Evolutionary conservation across 2,797 vertebrate species (phyloP), one percentile per base, ranked within the genome.

Genomic region (Odontamblyopus rebecca): DNA sequence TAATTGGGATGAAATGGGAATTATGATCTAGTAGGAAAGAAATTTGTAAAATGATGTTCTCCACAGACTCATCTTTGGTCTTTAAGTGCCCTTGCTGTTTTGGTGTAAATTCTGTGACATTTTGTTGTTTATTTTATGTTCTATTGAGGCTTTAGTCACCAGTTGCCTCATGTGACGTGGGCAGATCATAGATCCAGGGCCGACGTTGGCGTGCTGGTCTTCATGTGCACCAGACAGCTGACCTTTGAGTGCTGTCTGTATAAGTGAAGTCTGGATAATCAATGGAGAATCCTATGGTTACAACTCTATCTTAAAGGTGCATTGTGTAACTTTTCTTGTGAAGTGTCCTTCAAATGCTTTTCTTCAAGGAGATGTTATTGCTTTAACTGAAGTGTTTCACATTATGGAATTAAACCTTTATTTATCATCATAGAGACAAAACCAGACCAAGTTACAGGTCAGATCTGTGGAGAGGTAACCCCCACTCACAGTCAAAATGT

Each of bases 191-290:
- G 54, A 71, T 70, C 71, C 29, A 27, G 66, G 70, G 73, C 44
- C 89, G 87, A 89, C 84, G 80, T 61, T 83, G 88, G 85, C 6
- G 68, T 88, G 79, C 75, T 69, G 77, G 70, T 85, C 76, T 86
- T 81, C 72, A 81, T 79, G 60, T 5, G 7, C 83, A 77, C 78
- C 88, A 89, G 89, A 83, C 85, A 56, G 72, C 77, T 91, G 92
- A 93, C 91, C 91, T 92, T 93, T 92, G 85, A 69, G 69, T 69
- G 23, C 75, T 70, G 75, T 51, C 3, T 29, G 74, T 85, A 81
- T 44, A 85, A 74, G 78, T 79, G 83, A 78, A 73, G 80, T 86
- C 87, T 86, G 83, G 75, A 71, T 88, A 91, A 91, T 93, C 89
- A 89, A 90, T 82, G 67, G 76, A 79, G 74, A 54, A 77, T 1